These are phyloP conservation scores for Trachops cirrhosus DNA, from an alignment of 2,797 vertebrate species.

Conservation along the genomic window DNA sequence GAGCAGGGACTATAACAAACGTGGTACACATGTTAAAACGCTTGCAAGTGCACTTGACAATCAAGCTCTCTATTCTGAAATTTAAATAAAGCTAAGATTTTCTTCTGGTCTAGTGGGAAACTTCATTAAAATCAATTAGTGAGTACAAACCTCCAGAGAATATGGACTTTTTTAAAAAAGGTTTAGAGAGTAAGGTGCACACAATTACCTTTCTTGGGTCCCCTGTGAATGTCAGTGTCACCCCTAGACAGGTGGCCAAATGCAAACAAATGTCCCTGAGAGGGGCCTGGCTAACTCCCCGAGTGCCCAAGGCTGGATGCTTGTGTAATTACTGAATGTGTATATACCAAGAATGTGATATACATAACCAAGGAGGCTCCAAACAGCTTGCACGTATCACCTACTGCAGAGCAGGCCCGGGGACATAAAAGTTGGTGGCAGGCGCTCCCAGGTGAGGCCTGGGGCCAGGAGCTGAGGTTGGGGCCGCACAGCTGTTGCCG, in stretches of 20 bases:
- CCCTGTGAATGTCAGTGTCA: slow-evolving; percentile 47
- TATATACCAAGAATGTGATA: background rate
- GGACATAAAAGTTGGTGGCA: slow-evolving; percentile 59
- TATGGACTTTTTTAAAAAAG: slow-evolving; percentile 47
- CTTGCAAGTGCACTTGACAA: slow-evolving; percentile 65
- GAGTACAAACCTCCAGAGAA: slow-evolving; percentile 79
- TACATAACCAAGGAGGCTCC: background rate
- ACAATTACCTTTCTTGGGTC: slow-evolving; percentile 51
- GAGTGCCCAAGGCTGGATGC: background rate
- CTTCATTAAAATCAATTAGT: slow-evolving; percentile 86
- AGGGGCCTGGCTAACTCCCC: background rate
- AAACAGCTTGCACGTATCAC: background rate
- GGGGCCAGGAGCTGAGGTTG: slow-evolving; percentile 66
- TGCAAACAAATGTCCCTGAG: slow-evolving; percentile 37
- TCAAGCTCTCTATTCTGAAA: slow-evolving; percentile 71
- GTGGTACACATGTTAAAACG: slow-evolving; percentile 45
- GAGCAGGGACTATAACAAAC: background rate
- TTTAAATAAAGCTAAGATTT: slow-evolving; percentile 85
- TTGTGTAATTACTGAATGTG: slow-evolving; percentile 52
- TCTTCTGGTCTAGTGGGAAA: slow-evolving; percentile 82
- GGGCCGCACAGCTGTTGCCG: slow-evolving; percentile 81
- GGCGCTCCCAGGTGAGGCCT: slow-evolving; percentile 70
- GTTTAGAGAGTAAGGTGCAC: slow-evolving; percentile 42
- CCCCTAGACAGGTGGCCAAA: slow-evolving; percentile 58
- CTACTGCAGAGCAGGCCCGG: slow-evolving; percentile 38